Evolutionary conservation across 2,797 vertebrate genomes (phyloP), one percentile per base, ranked within the genome.

Genomic region (Eulemur mongoz): DNA sequence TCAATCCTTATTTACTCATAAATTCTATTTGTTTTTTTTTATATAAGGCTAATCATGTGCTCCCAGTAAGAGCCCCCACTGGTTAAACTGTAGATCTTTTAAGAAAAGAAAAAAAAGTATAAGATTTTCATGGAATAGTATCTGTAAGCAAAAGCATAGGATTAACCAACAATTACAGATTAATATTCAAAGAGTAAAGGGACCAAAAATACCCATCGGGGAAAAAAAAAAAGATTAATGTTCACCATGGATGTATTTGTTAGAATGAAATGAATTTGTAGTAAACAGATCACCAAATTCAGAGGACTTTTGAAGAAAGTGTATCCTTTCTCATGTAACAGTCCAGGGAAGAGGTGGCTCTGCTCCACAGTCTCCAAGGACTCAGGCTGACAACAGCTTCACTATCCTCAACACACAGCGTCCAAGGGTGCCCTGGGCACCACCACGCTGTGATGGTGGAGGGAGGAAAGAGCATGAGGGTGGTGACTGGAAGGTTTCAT

Each of bases 51-150:
- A 83, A 65, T 25, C 30, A 17, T 54, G 23, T 91, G 22, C 75
- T 92, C 22, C 65, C 45, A 85, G 14, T n/a, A 89, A 69, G 25
- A 67, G 15, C 45, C 4, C 70, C 35, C 75, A 72, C 38, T 69
- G n/a, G 40, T 72, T 93, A 80, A 91, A 80, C 27, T 57, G 54
- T 35, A 95, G 48, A 61, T 63, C 35, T n/a, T 94, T 75, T 80
- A 80, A 83, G 30, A 52, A 52, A 78, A 65, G 50, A 12, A 1
- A 20, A 17, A 15, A 30, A 50, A 15, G 18, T 30, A 84, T 30
- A 59, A 79, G n/a, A 43, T 52, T 57, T 67, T 81, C 40, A 63
- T 75, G 50, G 25, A 80, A 79, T 61, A 9, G 2, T 59, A 38
- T 80, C 57, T 89, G 20, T 9, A 86, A 76, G 67, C 15, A 83